Evolutionary conservation across 2,113 vertebrate genomes (phyloP).

Genomic region (Copsychus sechellarum): DNA sequence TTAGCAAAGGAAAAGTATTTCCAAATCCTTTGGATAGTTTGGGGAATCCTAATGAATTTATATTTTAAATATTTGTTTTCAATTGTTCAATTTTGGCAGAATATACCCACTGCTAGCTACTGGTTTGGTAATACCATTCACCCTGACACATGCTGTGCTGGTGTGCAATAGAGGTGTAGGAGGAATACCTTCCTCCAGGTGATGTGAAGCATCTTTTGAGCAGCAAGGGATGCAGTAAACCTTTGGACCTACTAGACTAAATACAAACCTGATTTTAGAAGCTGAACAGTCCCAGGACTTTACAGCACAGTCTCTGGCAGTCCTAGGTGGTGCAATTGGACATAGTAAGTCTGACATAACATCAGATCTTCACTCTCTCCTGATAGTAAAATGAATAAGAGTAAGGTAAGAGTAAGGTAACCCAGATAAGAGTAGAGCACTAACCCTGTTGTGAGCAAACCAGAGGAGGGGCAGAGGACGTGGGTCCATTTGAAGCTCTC

Average conservation of each 20-base stretch:
- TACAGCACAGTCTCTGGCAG: not conserved
- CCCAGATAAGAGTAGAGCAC: not conserved
- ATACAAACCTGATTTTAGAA: not conserved
- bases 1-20: not conserved
- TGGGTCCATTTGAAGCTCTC: not conserved
- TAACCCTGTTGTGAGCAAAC: not conserved
- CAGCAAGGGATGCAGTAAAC: not conserved
- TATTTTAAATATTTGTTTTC: not conserved
- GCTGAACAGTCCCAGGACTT: not conserved
- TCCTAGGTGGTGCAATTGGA: not conserved
- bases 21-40: not conserved
- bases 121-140: not conserved
- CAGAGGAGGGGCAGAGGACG: not conserved
- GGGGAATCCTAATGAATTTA: not conserved
- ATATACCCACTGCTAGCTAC: not conserved
- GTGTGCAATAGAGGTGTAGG: not conserved
- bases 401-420: not conserved
- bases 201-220: not conserved
- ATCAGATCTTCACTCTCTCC: not conserved
- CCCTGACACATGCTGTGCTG: not conserved
- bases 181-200: not conserved
- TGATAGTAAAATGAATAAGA: not conserved
- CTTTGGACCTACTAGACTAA: not conserved
- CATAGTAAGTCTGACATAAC: not conserved
- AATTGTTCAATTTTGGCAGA: not conserved